Conservation (phyloP, 2,888 invertebrate species). For the Uropetala carovei region DNA sequence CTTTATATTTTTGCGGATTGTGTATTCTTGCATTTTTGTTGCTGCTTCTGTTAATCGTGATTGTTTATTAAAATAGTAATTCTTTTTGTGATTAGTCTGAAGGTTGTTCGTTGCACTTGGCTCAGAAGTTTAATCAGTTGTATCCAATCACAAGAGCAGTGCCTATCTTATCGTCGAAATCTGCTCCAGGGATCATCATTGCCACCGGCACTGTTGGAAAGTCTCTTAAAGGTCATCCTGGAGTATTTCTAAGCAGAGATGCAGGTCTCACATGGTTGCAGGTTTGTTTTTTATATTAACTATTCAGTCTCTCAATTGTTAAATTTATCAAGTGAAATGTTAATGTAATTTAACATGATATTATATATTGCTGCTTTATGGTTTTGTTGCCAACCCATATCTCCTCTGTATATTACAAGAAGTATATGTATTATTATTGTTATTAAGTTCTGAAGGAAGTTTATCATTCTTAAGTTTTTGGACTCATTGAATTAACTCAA, state of each 20-base stretch:
- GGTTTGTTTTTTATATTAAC: constrained; percentile 73
- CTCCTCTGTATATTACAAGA: neutral
- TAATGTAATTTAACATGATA: neutral
- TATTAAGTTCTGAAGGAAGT: neutral
- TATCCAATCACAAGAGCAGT: constrained; percentile 88
- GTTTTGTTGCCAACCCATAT: neutral
- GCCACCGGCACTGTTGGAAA: constrained; percentile 89
- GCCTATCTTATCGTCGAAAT: constrained; percentile 89
- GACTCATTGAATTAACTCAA: no score
- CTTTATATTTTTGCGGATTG: no score
- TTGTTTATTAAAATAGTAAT: neutral
- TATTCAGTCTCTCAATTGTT: neutral
- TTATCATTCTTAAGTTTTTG: no score
- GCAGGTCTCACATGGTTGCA: constrained; percentile 90
- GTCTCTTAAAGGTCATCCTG: constrained; percentile 87
- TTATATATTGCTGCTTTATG: neutral
- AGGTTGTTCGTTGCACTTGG: constrained; percentile 90
- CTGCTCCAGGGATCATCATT: constrained; percentile 92
- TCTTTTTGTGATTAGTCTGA: constrained; percentile 72
- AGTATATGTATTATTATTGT: neutral
- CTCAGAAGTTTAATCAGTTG: constrained; percentile 89
- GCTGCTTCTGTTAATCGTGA: neutral
- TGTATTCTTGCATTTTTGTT: neutral
- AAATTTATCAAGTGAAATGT: neutral
- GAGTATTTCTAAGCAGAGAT: constrained; percentile 88